Base-by-base conservation (phyloP, 2,797 vertebrate genomes). In the Labroides dimidiatus region DNA sequence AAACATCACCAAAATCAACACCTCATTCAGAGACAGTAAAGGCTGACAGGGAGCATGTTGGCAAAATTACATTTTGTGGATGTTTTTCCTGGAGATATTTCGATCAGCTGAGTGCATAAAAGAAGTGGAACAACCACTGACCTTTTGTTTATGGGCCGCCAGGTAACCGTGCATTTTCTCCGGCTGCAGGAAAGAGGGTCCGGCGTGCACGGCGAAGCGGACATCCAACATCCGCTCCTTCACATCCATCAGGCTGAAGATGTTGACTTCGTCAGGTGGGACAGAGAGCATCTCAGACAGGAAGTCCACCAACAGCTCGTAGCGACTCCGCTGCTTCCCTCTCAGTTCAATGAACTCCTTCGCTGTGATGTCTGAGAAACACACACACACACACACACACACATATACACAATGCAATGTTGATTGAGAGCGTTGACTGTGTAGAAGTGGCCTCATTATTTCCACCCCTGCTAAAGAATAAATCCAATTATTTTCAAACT, bases 81-180 rank as follows among this genome's bases (percentile, higher is more conserved):
- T 8, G 17, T 51, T 20, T 45, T 33, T 33, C 30, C 30, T 33
- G 4, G 8, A 6, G 30, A 33, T 33, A 33, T 7, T 33, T 33
- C 8, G 30, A 33, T 33, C 30, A 33, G 7, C 30, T 33, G 30
- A 33, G 30, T 3, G 16, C 30, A 47, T 0, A 33, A 51, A 4
- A 51, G 4, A 14, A 47, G 1, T 15, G 0, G 2, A 43, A 65
- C 33, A 21, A 1, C 0, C 6, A 51, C 73, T 61, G 91, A 96
- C 95, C 94, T 96, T 95, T 50, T 94, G 92, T 83, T 94, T 95
- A 86, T 96, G 95, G 0, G 92, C 93, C 0, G 93, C 94, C 60
- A 97, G 80, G 73, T 96, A 94, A 0, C 93, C 95, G 0, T 95
- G 94, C 67, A 96, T 87, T 47, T 94, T 95, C 90, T 96, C 95